A percentile compares a stretch with the other conserved stretches of the same genome.
phyloP scores from a whole-genome alignment of 2,888 invertebrate species.

The Brassicogethes aeneus region DNA sequence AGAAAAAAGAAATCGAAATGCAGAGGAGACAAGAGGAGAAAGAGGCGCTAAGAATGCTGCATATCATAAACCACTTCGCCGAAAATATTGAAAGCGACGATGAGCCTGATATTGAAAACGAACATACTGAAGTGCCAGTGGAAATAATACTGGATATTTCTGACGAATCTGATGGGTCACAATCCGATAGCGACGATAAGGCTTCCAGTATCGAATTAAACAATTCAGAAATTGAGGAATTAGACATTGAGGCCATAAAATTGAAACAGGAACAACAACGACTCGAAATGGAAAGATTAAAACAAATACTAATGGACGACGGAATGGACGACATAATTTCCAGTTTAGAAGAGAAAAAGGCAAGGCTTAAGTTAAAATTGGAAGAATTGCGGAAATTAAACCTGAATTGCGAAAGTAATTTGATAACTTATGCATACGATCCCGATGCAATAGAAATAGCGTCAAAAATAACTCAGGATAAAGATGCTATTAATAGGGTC shows the following conservation, averaged over 20 bases:
- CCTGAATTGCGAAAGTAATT: conserved; percentile 29
- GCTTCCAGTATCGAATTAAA: conserved; percentile 25
- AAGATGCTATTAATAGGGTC: conserved; percentile 34
- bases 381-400: conserved; percentile 35
- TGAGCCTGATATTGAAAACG: conserved; percentile 11
- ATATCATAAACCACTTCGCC: neutral
- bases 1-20: conserved; percentile 12
- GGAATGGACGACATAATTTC: conserved; percentile 37
- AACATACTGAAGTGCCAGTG: conserved; percentile 19
- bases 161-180: conserved; percentile 11
- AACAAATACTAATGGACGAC: conserved; percentile 30
- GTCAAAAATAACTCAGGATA: conserved; percentile 30
- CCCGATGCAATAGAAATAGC: conserved; percentile 35
- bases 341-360: conserved; percentile 35
- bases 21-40: conserved; percentile 10
- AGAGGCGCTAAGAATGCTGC: neutral
- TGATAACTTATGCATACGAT: conserved; percentile 34
- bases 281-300: conserved; percentile 28
- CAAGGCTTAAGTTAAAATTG: conserved; percentile 32
- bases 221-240: conserved; percentile 27
- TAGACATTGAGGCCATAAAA: conserved; percentile 27
- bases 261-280: conserved; percentile 29
- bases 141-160: conserved; percentile 11
- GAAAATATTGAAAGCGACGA: conserved; percentile 10
- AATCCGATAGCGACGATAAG: conserved; percentile 4